Evolutionary conservation across 2,113 vertebrate species (phyloP).

Genomic region (Dicerorhinus sumatrensis): DNA sequence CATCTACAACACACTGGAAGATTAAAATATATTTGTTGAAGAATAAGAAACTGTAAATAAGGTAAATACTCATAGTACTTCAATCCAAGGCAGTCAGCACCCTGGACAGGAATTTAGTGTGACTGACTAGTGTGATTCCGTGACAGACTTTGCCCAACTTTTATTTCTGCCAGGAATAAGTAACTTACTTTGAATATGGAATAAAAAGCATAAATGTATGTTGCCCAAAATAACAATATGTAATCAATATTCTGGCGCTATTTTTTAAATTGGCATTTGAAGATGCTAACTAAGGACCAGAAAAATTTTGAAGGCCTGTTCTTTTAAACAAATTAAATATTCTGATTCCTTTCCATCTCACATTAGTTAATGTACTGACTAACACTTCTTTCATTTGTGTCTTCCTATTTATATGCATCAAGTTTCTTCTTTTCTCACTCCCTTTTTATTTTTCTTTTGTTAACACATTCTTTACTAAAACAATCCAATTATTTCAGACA

Average conservation of each 20-base stretch:
- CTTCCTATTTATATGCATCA: not conserved
- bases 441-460: not conserved
- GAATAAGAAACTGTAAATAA: not conserved
- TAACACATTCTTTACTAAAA: constrained; percentile 27
- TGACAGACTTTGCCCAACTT: not conserved
- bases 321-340: constrained; percentile 18
- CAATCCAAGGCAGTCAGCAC: not conserved
- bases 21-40: not conserved
- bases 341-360: not conserved
- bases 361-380: not conserved
- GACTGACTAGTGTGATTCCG: not conserved
- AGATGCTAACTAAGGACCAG: not conserved
- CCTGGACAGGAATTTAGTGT: not conserved
- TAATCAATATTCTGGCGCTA: not conserved
- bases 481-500: not conserved
- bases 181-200: not conserved
- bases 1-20: not conserved
- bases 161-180: not conserved
- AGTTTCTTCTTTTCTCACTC: not conserved
- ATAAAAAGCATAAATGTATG: not conserved
- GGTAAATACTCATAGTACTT: not conserved
- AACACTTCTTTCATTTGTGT: not conserved
- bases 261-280: not conserved
- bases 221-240: not conserved
- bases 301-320: not conserved